Evolutionary conservation across 2,113 vertebrate genomes (phyloP).

Genomic region (Planiliza haematocheilus): DNA sequence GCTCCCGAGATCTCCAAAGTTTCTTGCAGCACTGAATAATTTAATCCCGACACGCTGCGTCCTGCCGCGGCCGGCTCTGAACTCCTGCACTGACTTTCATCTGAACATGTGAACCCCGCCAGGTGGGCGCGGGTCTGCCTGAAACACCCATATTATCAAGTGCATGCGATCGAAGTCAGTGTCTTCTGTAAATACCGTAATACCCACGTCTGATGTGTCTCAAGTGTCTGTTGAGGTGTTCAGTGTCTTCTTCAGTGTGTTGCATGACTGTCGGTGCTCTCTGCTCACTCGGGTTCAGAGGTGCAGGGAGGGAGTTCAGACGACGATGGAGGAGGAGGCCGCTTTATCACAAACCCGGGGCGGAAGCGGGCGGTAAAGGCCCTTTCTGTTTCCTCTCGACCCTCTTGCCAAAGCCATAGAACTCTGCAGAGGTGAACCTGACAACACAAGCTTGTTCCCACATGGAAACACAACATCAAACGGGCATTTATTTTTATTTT

Average conservation of each 20-base stretch:
- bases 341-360: slow-evolving; percentile 41
- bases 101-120: slow-evolving; percentile 37
- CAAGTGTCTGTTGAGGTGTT: slow-evolving; percentile 30
- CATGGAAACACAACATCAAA: slow-evolving; percentile 42
- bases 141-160: slow-evolving; percentile 34
- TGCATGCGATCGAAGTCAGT: slow-evolving; percentile 74
- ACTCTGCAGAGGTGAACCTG: slow-evolving; percentile 65
- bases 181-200: slow-evolving; percentile 75
- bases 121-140: neutral
- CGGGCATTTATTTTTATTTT: slow-evolving; percentile 16
- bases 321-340: neutral
- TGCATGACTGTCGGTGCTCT: slow-evolving; percentile 72
- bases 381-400: slow-evolving; percentile 54
- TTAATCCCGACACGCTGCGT: neutral
- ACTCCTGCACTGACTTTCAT: slow-evolving; percentile 66
- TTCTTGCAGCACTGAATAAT: neutral
- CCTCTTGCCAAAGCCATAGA: slow-evolving; percentile 81
- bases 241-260: slow-evolving; percentile 47
- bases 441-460: slow-evolving; percentile 33
- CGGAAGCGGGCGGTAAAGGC: slow-evolving; percentile 15
- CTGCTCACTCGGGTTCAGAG: slow-evolving; percentile 65
- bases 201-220: slow-evolving; percentile 31
- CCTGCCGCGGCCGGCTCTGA: slow-evolving; percentile 44
- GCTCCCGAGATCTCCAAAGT: neutral
- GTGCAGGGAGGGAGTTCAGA: slow-evolving; percentile 42